These are phyloP conservation scores for Semicossyphus pulcher DNA, from an alignment of 2,113 vertebrate genomes.

Conservation along the genomic window DNA sequence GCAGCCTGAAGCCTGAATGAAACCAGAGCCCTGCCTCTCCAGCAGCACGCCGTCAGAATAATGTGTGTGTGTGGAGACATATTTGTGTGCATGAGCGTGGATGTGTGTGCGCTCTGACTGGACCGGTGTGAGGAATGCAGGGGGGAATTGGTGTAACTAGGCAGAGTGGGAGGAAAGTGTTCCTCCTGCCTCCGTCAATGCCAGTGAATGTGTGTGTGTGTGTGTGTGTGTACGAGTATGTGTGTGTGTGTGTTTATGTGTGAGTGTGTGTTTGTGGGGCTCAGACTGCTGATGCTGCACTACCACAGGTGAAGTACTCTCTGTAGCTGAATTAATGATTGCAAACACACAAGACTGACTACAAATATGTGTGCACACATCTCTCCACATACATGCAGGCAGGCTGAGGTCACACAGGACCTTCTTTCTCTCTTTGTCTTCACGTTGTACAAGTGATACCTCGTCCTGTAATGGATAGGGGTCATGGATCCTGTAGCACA, in stretches of 20 bases:
- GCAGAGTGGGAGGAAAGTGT: constrained; percentile 61
- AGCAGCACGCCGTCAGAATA: constrained; percentile 63
- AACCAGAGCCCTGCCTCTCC: constrained; percentile 81
- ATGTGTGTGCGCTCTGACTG: constrained; percentile 56
- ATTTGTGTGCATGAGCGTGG: constrained; percentile 47
- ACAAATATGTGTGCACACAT: constrained; percentile 26
- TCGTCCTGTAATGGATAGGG: constrained; percentile 66
- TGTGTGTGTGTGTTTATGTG: constrained; percentile 2
- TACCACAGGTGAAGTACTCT: constrained; percentile 64
- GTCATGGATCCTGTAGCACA: constrained; percentile 51
- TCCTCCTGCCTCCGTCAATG: constrained; percentile 47
- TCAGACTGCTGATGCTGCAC: constrained; percentile 72
- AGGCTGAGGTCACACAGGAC: constrained; percentile 50
- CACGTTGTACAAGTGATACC: constrained; percentile 55
- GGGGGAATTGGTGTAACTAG: constrained; percentile 68
- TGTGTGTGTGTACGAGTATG: constrained; percentile 8
- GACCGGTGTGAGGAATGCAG: constrained; percentile 64
- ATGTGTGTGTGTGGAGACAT: constrained; percentile 42
- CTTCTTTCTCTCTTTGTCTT: constrained; percentile 41
- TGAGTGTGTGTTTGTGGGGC: constrained; percentile 3
- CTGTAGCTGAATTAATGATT: constrained; percentile 53
- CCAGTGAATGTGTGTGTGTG: constrained; percentile 5
- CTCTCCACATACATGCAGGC: constrained; percentile 18
- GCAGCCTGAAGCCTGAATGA: constrained; percentile 79
- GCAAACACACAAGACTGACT: constrained; percentile 51